Percentiles rank a stretch among this genome's conserved stretches.
phyloP scores from a whole-genome alignment of 2,113 vertebrate species.

The Triplophysa siluroides region DNA sequence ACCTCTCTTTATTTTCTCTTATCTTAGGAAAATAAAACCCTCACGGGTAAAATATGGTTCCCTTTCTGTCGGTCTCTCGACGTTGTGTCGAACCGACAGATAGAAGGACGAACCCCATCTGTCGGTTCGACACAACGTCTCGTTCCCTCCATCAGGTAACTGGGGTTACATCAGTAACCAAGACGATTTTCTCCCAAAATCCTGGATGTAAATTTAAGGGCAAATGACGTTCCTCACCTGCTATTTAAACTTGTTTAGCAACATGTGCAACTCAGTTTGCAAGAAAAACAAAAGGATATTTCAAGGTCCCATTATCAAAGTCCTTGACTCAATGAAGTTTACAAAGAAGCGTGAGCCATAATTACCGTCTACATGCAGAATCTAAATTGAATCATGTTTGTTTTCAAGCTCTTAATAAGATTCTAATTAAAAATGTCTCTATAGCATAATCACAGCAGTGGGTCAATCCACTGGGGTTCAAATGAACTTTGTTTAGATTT shows the following conservation, averaged over 20 bases:
- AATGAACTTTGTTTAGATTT: conserved; percentile 32
- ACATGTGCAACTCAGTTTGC: not conserved
- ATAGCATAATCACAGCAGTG: conserved; percentile 47
- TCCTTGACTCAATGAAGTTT: conserved; percentile 43
- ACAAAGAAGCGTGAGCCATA: conserved; percentile 55
- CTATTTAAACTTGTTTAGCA: not conserved
- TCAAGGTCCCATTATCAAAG: conserved; percentile 19
- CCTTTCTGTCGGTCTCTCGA: no score
- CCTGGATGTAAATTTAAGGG: not conserved
- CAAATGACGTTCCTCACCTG: not conserved
- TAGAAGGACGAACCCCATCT: no score
- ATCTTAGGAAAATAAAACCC: no score
- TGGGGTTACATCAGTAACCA: no score
- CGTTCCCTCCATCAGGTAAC: no score
- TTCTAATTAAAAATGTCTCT: conserved; percentile 67
- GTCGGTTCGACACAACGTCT: no score
- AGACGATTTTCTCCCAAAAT: not conserved
- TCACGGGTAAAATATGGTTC: no score
- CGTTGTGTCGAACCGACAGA: no score
- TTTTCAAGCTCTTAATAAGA: conserved; percentile 66
- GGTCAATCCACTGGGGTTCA: conserved; percentile 50
- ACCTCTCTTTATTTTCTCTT: no score
- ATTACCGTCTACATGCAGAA: conserved; percentile 63
- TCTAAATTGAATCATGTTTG: conserved; percentile 74
- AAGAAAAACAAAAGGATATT: not conserved